Conservation (phyloP, 1,140 invertebrate species). For the Leptinotarsa undecemlineata region DNA sequence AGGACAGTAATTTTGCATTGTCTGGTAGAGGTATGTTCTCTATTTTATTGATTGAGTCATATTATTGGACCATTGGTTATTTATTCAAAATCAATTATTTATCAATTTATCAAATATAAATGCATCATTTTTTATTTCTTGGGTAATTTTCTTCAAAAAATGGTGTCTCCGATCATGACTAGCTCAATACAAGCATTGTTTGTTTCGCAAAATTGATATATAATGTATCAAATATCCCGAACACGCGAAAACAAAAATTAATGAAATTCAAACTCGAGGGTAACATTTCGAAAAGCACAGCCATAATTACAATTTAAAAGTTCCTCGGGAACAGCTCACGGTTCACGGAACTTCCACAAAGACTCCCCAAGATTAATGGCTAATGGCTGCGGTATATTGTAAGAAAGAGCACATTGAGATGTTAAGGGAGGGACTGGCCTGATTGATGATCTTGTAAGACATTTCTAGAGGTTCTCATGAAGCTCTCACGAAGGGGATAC, state of each 20-base stretch:
- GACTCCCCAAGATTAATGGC: conserved; percentile 21
- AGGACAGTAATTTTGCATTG: too few relatives aligned
- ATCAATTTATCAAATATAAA: too few relatives aligned
- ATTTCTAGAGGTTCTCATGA: conserved; percentile 27
- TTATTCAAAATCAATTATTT: too few relatives aligned
- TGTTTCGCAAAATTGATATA: too few relatives aligned
- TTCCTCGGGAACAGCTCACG: conserved; percentile 15
- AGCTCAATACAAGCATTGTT: too few relatives aligned
- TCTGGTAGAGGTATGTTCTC: too few relatives aligned
- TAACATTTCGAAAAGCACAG: conserved; percentile 15
- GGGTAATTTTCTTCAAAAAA: background rate
- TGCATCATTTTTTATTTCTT: too few relatives aligned
- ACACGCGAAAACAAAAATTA: background rate
- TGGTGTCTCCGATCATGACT: too few relatives aligned
- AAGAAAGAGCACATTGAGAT: conserved; percentile 27
- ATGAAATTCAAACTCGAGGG: background rate
- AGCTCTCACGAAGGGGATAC: conserved; percentile 25
- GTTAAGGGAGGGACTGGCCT: conserved; percentile 22
- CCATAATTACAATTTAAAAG: conserved; percentile 27
- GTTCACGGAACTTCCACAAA: conserved; percentile 19
- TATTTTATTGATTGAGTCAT: too few relatives aligned
- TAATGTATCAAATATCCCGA: background rate
- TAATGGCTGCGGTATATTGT: conserved; percentile 27
- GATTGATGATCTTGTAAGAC: conserved; percentile 28
- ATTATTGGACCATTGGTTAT: too few relatives aligned